phyloP scores from a whole-genome alignment of 2,888 invertebrate genomes.

The Dicycla oo region DNA sequence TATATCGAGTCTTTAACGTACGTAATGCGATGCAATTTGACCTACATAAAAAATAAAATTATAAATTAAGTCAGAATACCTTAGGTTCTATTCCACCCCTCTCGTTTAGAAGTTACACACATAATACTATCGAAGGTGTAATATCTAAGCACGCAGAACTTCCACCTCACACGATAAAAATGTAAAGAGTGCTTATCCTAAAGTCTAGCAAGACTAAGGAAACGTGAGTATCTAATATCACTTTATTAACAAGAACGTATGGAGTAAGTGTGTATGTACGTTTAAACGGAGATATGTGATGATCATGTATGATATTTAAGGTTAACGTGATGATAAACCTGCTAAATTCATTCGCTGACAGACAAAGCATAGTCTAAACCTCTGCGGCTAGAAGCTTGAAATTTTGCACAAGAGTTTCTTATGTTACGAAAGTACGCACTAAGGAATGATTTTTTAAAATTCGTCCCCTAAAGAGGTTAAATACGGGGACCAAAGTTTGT shows the following conservation, averaged over 20 bases:
- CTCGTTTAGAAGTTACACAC: neutral
- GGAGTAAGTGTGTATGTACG: neutral
- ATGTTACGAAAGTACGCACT: neutral
- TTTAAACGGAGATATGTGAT: neutral
- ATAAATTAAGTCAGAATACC: neutral
- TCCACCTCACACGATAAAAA: neutral
- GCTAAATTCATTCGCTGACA: neutral
- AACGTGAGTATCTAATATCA: neutral
- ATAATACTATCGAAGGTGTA: neutral
- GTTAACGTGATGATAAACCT: neutral
- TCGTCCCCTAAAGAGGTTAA: neutral
- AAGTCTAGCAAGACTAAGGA: slow-evolving; percentile 17
- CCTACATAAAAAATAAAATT: neutral
- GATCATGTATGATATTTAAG: neutral
- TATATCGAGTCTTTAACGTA: too few species aligned
- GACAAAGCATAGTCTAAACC: neutral
- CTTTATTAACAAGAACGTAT: neutral
- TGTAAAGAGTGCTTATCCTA: neutral
- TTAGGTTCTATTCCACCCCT: neutral
- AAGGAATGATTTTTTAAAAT: neutral
- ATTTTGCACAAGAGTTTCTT: neutral
- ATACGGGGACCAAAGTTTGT: too few species aligned
- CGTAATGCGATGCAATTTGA: neutral
- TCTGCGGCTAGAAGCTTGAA: neutral
- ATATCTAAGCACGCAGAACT: neutral